Percentiles rank a stretch among this genome's conserved stretches.
Conservation (phyloP, 1,140 invertebrate genomes). For the Ptiloglossa arizonensis region DNA sequence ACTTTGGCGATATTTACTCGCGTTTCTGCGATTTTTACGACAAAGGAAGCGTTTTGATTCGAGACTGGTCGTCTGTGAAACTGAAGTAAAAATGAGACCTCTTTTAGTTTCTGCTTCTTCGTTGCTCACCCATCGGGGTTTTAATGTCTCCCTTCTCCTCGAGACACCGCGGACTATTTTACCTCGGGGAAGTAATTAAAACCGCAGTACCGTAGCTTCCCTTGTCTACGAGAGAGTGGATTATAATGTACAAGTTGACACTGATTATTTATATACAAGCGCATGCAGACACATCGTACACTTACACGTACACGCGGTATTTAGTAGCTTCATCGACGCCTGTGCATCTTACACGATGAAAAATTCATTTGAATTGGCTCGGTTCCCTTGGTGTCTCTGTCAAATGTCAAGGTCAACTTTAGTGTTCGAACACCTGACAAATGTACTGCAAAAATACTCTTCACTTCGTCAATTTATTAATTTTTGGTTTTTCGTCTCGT, state of each 20-base stretch:
- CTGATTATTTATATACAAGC: background rate
- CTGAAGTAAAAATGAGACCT: conserved; percentile 32
- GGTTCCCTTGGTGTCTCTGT: background rate
- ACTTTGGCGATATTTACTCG: conserved; percentile 27
- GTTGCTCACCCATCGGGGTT: conserved; percentile 5
- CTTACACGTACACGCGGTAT: background rate
- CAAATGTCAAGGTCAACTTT: background rate
- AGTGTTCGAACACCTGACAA: background rate
- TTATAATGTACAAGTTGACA: conserved; percentile 7
- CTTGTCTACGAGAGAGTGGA: conserved; percentile 3
- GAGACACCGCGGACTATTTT: conserved; percentile 19
- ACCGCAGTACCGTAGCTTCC: conserved; percentile 16
- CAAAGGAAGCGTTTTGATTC: background rate
- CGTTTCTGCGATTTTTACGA: conserved; percentile 11
- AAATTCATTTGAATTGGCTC: background rate
- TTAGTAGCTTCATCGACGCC: background rate
- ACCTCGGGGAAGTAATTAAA: conserved; percentile 50
- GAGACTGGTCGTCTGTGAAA: conserved; percentile 19
- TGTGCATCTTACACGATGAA: background rate
- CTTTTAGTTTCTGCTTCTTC: conserved; percentile 12
- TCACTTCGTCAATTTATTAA: no score
- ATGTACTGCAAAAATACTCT: no score
- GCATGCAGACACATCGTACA: no score
- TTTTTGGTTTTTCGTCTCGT: no score
- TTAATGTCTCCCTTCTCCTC: conserved; percentile 18